Evolutionary conservation across 2,888 invertebrate species (phyloP).

Genomic region (Acanthosepion esculentum): DNA sequence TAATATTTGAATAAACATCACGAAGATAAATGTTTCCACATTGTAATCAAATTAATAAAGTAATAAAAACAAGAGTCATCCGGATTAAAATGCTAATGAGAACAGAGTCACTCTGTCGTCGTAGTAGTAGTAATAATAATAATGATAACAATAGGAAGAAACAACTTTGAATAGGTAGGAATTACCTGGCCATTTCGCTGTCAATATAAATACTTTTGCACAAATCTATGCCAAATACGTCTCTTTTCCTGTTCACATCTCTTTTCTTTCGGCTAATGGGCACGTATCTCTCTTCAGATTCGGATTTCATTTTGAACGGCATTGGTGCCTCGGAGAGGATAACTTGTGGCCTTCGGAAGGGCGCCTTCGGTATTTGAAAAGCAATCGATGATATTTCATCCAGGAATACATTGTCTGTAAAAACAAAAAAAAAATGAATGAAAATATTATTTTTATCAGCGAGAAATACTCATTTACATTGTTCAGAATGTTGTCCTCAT

Average conservation of each 20-base stretch:
- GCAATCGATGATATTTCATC: neutral
- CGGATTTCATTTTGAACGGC: conserved; percentile 42
- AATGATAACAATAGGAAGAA: too few species aligned
- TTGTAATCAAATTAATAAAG: too few species aligned
- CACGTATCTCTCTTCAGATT: rapidly evolving
- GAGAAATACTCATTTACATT: too few species aligned
- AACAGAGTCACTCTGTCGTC: too few species aligned
- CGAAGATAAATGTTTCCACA: too few species aligned
- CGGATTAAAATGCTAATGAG: too few species aligned
- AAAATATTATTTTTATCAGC: too few species aligned
- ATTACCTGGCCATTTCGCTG: neutral
- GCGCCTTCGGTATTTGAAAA: conserved; percentile 40
- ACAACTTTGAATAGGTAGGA: neutral
- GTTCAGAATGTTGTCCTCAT: too few species aligned
- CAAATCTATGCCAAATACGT: neutral
- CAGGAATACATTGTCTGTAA: neutral
- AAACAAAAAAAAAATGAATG: neutral
- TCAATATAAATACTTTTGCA: neutral
- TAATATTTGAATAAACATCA: too few species aligned
- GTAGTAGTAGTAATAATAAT: too few species aligned
- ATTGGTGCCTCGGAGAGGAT: conserved; percentile 54
- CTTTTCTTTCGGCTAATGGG: neutral
- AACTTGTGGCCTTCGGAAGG: conserved; percentile 50
- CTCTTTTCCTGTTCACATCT: neutral
- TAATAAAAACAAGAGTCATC: too few species aligned